Conservation (phyloP, 2,113 vertebrate genomes). For the Thamnophis sirtalis region DNA sequence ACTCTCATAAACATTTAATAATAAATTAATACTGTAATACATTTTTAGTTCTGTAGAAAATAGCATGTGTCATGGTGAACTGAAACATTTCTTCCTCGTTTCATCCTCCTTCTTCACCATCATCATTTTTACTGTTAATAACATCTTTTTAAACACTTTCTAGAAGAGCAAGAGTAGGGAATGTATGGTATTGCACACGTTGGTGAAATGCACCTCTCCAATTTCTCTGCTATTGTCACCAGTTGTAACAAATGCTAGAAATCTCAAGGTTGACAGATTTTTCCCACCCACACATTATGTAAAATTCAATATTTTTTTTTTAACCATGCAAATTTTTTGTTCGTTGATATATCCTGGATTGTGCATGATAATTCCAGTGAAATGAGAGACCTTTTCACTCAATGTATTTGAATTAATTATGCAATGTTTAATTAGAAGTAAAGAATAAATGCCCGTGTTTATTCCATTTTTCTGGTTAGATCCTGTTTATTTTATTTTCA, state of each 20-base stretch:
- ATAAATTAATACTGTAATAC: constrained; percentile 4
- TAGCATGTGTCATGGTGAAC: constrained; percentile 34
- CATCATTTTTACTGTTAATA: not conserved
- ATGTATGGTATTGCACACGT: not conserved
- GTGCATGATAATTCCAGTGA: not conserved
- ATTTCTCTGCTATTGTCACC: not conserved
- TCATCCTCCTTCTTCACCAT: not conserved
- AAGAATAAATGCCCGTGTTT: not conserved
- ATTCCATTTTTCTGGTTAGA: not conserved
- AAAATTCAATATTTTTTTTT: not conserved
- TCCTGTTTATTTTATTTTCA: not conserved
- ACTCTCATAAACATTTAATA: constrained; percentile 6
- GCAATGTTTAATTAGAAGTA: not conserved
- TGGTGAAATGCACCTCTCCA: not conserved
- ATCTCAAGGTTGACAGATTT: not conserved
- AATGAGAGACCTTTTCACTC: not conserved
- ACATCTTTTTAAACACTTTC: not conserved
- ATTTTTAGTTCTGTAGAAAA: constrained; percentile 52
- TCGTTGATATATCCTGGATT: not conserved
- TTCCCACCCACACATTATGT: not conserved
- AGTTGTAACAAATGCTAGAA: not conserved
- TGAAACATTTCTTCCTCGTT: not conserved
- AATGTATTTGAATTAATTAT: not conserved
- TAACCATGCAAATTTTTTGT: not conserved
- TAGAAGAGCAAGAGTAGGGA: not conserved